Conservation (phyloP, 2,113 vertebrate genomes). For the Centropus unirufus region DNA sequence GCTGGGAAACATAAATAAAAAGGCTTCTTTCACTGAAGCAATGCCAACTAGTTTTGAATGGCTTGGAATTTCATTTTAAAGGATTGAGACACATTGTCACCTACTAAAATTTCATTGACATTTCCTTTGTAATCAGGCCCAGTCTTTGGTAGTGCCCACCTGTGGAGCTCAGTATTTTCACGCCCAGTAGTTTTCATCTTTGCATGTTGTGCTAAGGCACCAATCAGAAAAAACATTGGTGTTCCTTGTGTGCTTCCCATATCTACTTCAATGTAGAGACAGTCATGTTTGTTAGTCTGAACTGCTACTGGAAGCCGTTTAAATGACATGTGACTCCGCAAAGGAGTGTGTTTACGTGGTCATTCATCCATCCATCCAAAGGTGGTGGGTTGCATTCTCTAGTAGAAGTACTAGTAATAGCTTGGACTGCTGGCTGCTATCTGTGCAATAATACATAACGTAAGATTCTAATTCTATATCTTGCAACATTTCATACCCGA, state of each 20-base stretch:
- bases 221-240: neutral
- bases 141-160: neutral
- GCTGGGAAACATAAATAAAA: neutral
- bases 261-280: neutral
- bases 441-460: neutral
- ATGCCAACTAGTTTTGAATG: neutral
- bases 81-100: neutral
- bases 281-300: neutral
- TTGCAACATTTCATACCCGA: neutral
- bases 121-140: neutral
- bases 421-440: neutral
- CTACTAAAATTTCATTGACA: neutral
- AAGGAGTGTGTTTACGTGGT: neutral
- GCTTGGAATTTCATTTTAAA: conserved; percentile 15
- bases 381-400: neutral
- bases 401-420: neutral
- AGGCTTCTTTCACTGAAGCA: neutral
- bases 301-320: neutral
- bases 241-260: neutral
- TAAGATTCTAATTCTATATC: neutral
- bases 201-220: neutral
- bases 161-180: neutral
- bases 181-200: neutral
- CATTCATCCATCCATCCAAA: neutral
- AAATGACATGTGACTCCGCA: neutral